These are phyloP conservation scores for Coecobrya sp. DNA, from an alignment of 2,888 invertebrate species.

Conservation along the genomic window DNA sequence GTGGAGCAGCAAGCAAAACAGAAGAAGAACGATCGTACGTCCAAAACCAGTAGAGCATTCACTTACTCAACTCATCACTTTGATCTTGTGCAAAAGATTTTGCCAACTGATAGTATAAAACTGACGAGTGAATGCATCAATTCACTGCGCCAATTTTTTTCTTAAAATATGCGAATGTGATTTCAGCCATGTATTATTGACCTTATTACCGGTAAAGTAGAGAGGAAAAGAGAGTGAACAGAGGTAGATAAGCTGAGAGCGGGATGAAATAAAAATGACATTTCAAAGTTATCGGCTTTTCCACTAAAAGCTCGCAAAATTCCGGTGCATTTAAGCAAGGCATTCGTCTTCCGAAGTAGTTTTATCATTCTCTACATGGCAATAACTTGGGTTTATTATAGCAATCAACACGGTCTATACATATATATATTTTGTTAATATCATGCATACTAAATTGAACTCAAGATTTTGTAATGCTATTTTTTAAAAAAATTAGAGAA, in stretches of 20 bases:
- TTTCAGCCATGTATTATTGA: not conserved
- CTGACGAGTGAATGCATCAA: not conserved
- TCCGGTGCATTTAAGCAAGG: not conserved
- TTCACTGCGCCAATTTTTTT: not conserved
- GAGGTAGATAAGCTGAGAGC: not conserved
- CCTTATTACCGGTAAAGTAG: constrained; percentile 2
- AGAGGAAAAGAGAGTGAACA: not conserved
- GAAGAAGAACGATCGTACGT: not conserved
- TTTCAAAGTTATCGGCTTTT: constrained; percentile 4
- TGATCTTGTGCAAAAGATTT: constrained; percentile 35
- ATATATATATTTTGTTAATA: too few species aligned
- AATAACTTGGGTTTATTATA: too few species aligned
- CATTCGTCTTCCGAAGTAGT: too few species aligned
- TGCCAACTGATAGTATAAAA: constrained; percentile 35
- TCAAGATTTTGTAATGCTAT: too few species aligned
- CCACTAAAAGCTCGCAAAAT: constrained; percentile 2
- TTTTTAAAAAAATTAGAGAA: too few species aligned
- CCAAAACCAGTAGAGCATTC: not conserved
- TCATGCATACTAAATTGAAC: too few species aligned
- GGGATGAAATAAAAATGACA: constrained; percentile 14
- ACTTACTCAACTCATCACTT: not conserved
- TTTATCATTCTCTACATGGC: not conserved
- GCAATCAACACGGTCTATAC: too few species aligned
- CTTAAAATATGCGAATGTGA: not conserved
- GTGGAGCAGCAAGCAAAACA: not conserved